Conservation (phyloP, 2,888 invertebrate genomes). For the Deroplatys truncata region DNA sequence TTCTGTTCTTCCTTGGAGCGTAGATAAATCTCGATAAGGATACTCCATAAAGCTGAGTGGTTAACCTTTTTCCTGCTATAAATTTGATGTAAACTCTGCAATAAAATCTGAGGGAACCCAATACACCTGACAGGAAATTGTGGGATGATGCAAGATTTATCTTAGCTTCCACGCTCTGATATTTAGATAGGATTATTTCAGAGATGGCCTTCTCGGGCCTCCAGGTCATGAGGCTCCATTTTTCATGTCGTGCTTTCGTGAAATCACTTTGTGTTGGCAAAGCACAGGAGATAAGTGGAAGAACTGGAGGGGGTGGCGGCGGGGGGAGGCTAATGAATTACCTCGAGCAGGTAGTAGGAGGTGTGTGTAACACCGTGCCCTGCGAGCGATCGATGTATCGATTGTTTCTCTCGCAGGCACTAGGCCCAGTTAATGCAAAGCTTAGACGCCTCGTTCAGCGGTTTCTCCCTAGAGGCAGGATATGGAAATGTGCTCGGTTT, state of each 20-base stretch:
- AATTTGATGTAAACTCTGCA: not conserved
- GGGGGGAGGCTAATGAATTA: not conserved
- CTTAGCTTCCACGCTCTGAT: not conserved
- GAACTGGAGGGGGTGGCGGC: too few relatives aligned
- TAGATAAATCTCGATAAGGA: not conserved
- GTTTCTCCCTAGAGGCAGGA: not conserved
- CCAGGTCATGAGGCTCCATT: not conserved
- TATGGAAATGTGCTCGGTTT: not conserved
- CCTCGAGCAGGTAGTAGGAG: not conserved
- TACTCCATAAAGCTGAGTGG: not conserved
- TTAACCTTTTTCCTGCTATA: not conserved
- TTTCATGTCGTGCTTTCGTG: not conserved
- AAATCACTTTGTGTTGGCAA: not conserved
- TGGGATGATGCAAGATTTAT: not conserved
- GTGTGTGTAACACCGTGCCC: not conserved
- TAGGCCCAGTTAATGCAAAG: not conserved
- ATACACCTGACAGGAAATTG: not conserved
- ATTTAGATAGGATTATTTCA: not conserved
- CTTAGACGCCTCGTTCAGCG: not conserved
- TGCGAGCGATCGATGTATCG: not conserved
- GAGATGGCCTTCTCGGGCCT: not conserved
- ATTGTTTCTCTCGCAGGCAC: not conserved
- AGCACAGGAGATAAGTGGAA: not conserved
- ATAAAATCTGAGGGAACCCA: not conserved
- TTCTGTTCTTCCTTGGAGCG: not conserved